Percentiles rank a stretch among this genome's conserved stretches.
Conservation (phyloP, 2,888 invertebrate species). For the Plagodis dolabraria region DNA sequence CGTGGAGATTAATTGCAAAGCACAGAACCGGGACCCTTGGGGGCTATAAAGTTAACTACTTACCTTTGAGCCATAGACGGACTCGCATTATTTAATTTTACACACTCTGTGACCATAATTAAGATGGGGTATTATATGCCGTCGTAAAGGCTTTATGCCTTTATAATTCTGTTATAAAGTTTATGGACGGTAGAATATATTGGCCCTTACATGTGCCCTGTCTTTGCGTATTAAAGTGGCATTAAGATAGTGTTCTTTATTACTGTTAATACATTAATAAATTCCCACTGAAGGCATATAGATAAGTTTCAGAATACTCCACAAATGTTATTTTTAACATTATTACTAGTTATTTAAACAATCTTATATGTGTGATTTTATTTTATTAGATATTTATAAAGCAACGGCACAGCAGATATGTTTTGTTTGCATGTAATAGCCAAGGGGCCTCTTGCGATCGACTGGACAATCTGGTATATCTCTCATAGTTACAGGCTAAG, state of each 20-base stretch:
- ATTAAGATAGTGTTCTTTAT: slow-evolving; percentile 17
- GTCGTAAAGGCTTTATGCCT: slow-evolving; percentile 28
- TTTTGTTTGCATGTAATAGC: too few species aligned
- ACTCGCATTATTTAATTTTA: slow-evolving; percentile 29
- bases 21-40: slow-evolving; percentile 19
- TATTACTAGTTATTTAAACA: too few species aligned
- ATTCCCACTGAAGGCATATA: background rate
- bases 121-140: slow-evolving; percentile 29
- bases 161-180: slow-evolving; percentile 31
- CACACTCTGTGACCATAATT: slow-evolving; percentile 30
- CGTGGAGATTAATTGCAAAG: slow-evolving; percentile 29
- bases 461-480: too few species aligned
- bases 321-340: too few species aligned
- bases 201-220: slow-evolving; percentile 18
- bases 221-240: slow-evolving; percentile 18
- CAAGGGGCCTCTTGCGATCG: too few species aligned
- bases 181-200: slow-evolving; percentile 24
- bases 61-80: slow-evolving; percentile 17
- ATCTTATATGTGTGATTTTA: too few species aligned
- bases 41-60: slow-evolving; percentile 25
- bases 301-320: background rate
- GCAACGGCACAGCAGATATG: too few species aligned
- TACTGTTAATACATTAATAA: background rate
- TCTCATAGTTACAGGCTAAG: too few species aligned
- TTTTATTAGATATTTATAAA: too few species aligned